These are phyloP conservation scores for Muscicapa comitata DNA, from an alignment of 2,797 vertebrate genomes.

Conservation along the genomic window DNA sequence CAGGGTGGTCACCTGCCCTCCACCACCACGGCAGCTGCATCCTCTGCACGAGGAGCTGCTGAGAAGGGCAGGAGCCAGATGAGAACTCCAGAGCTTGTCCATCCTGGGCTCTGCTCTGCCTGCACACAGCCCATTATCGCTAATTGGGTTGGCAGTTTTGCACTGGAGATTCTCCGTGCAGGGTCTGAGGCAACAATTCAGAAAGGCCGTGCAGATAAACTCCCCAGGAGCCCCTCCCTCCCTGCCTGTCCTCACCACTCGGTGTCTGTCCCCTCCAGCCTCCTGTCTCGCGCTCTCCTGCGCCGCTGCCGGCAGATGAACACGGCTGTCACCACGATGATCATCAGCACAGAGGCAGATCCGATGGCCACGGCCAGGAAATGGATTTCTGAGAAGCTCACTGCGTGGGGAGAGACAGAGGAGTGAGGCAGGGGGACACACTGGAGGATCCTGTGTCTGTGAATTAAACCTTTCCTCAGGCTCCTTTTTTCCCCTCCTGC, in stretches of 20 bases:
- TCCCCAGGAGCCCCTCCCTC: neutral
- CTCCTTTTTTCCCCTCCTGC: fast-evolving
- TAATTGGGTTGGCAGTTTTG: neutral
- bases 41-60: neutral
- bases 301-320: slow-evolving; percentile 76
- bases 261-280: slow-evolving; percentile 22
- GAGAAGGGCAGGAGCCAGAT: neutral
- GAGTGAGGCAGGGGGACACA: neutral
- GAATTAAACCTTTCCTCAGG: neutral
- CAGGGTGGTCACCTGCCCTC: fast-evolving
- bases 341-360: slow-evolving; percentile 76
- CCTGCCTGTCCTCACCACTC: slow-evolving; percentile 67
- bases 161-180: neutral
- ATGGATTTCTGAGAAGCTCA: slow-evolving; percentile 82
- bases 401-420: slow-evolving; percentile 20
- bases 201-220: fast-evolving
- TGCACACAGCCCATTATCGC: neutral
- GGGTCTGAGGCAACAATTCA: neutral
- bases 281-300: slow-evolving; percentile 62
- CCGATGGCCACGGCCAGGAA: slow-evolving; percentile 82
- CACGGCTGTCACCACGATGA: slow-evolving; percentile 77
- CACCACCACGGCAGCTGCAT: neutral
- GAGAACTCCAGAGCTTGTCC: neutral
- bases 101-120: neutral
- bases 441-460: neutral